Evolutionary conservation across 2,113 vertebrate genomes (phyloP).

Genomic region (Perccottus glenii): DNA sequence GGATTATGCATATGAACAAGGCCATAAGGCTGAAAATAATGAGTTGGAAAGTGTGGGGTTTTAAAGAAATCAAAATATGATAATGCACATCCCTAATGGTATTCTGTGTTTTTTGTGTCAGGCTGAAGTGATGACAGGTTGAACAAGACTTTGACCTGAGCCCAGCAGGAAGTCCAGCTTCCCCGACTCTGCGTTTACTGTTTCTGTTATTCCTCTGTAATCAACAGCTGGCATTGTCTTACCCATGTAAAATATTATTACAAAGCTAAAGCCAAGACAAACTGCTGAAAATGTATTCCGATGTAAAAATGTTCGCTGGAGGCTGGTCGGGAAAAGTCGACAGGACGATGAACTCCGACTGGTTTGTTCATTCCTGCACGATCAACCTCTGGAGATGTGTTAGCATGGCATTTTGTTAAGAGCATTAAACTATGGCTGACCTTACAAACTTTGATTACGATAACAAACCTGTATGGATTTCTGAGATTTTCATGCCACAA

Average conservation of each 20-base stretch:
- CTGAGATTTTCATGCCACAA: not conserved
- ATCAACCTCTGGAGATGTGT: conserved; percentile 8
- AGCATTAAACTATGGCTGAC: conserved; percentile 16
- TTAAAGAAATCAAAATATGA: conserved; percentile 1
- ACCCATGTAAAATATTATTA: conserved; percentile 23
- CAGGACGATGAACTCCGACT: not conserved
- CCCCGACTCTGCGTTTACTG: conserved; percentile 22
- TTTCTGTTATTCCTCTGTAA: conserved; percentile 42
- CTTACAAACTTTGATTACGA: conserved; percentile 3
- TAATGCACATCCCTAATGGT: not conserved
- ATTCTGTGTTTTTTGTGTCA: not conserved
- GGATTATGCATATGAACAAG: not conserved
- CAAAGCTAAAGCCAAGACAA: conserved; percentile 39
- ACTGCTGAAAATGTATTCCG: conserved; percentile 19
- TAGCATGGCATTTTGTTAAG: not conserved
- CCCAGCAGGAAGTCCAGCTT: conserved; percentile 40
- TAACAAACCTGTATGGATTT: not conserved
- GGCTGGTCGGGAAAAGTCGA: not conserved
- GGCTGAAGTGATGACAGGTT: conserved; percentile 19
- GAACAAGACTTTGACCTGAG: conserved; percentile 35
- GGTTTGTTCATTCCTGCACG: conserved; percentile 33
- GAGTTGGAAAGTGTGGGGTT: not conserved
- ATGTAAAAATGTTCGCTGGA: conserved; percentile 7
- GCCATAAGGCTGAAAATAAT: not conserved
- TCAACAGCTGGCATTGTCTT: conserved; percentile 51